Evolutionary conservation across 1,140 invertebrate species (phyloP).

Genomic region (Venustaconcha ellipsiformis): DNA sequence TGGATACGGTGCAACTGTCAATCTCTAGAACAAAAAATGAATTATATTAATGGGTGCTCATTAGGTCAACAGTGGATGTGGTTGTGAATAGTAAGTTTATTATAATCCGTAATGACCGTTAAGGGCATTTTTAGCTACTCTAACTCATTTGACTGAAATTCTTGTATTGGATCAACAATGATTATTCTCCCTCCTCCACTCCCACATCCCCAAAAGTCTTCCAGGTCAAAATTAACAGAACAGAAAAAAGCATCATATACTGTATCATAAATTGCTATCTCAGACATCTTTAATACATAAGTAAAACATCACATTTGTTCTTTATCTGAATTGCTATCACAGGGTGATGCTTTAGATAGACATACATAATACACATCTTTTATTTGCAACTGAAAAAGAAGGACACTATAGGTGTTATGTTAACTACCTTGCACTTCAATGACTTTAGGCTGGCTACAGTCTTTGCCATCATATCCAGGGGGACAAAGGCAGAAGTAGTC

Average conservation of each 20-base stretch:
- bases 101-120: background rate
- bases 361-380: slow-evolving; percentile 1
- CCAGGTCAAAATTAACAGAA: background rate
- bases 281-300: no score
- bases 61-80: background rate
- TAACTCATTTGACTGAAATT: background rate
- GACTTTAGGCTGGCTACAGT: slow-evolving; percentile 42
- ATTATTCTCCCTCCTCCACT: background rate
- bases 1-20: slow-evolving; percentile 71
- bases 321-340: no score
- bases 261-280: no score
- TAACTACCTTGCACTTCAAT: slow-evolving; percentile 12
- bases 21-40: slow-evolving; percentile 52
- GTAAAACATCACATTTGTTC: no score
- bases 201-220: background rate
- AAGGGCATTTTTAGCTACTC: background rate
- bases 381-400: slow-evolving; percentile 10
- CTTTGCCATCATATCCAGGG: slow-evolving; percentile 49
- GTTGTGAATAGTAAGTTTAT: background rate
- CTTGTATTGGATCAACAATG: background rate
- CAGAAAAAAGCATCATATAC: no score
- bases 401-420: background rate
- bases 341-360: background rate
- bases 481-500: slow-evolving; percentile 64
- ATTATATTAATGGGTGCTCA: background rate